Evolutionary conservation across 2,888 invertebrate genomes (phyloP), one percentile per base, ranked within the genome.

Genomic region (Drosophila demipolita): DNA sequence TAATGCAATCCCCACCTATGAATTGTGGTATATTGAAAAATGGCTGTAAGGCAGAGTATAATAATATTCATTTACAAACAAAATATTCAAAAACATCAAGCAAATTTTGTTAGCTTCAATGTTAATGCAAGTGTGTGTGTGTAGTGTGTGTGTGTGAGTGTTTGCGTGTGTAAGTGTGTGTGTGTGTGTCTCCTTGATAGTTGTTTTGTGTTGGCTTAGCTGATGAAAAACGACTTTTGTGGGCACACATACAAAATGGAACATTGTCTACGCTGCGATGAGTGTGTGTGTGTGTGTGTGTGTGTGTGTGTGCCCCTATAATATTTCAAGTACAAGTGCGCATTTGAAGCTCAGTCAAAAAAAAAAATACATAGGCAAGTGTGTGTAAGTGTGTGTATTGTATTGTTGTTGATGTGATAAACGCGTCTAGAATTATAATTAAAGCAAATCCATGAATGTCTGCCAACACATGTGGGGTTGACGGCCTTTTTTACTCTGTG

Each of bases 401-500:
- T 85, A 81, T 90, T 89, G 87, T 90, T 87, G 90, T 90, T 87
- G 87, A 87, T 87, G 87, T 87, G 90, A 87, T 87, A 84, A 90
- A 87, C 87, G 89, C 90, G 87, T 82, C 87, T 87, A 84, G 87
- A 87, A 87, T 87, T 87, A 87, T 87, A 87, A 87, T 87, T 87
- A 87, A 87, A 90, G 80, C 76, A 89, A 88, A 90, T 88, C 90
- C 88, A 82, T 86, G 90, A 85, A 83, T 78, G 83, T 73, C 69
- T 59, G 67, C 62, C 52, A 68, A 17, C 72, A 60, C 60, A 78
- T 62, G 61, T 69, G 63, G 48, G 29, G 29, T 29, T 29, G 29
- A 29, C 29, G 29, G 29, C 29, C 29, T 29, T 29, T 29, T 29
- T 29, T 29, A 29, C 29, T 29, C 29, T 29, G 65, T 45, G 52